Conservation (phyloP, 2,113 vertebrate species). For the Antechinus stuartii region DNA sequence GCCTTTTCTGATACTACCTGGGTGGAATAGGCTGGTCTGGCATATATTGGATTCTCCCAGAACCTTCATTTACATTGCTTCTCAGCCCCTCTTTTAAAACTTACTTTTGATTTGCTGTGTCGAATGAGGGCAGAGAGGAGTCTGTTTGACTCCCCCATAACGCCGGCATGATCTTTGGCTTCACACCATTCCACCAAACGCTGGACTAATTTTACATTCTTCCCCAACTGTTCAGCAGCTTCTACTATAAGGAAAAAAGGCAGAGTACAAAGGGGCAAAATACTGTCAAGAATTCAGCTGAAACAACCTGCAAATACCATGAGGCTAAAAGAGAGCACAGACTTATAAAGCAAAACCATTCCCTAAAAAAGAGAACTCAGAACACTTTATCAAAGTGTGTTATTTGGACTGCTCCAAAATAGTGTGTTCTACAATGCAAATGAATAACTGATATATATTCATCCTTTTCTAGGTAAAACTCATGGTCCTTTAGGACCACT, state of each 20-base stretch:
- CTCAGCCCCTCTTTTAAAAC: constrained; percentile 52
- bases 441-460: constrained; percentile 21
- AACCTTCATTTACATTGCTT: not conserved
- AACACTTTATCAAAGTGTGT: not conserved
- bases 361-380: constrained; percentile 32
- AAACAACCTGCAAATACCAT: constrained; percentile 12
- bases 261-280: constrained; percentile 70
- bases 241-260: constrained; percentile 87
- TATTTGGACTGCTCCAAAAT: constrained; percentile 18
- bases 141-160: constrained; percentile 99
- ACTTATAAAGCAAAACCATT: not conserved
- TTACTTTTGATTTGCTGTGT: constrained; percentile 99
- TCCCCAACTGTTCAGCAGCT: constrained; percentile 96
- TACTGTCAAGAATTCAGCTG: constrained; percentile 16
- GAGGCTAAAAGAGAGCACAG: not conserved
- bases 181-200: constrained; percentile 98
- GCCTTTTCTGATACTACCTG: not conserved
- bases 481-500: not conserved
- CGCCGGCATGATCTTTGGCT: constrained; percentile 98
- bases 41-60: not conserved
- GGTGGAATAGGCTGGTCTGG: not conserved
- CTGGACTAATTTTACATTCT: constrained; percentile 93
- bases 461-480: not conserved
- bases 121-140: constrained; percentile 97
- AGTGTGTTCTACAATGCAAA: constrained; percentile 6